phyloP scores from a whole-genome alignment of 1,140 invertebrate genomes.

The Cyclina sinensis region DNA sequence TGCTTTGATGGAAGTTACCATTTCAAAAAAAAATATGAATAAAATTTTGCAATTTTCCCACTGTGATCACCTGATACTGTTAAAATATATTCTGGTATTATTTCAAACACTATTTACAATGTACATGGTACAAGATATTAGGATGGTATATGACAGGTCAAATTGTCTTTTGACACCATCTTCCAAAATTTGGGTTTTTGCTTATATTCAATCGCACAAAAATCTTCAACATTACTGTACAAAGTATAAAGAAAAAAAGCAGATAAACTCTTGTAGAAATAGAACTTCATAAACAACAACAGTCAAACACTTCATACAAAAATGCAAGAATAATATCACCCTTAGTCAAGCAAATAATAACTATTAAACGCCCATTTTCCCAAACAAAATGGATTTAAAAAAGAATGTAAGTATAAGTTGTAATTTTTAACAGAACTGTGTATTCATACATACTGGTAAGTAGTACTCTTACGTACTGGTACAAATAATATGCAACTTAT shows the following conservation, averaged over 20 bases:
- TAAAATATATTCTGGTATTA: neutral
- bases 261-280: slow-evolving; percentile 59
- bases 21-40: neutral
- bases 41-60: neutral
- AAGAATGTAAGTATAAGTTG: no score
- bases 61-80: neutral
- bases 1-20: no score
- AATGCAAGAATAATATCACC: slow-evolving; percentile 48
- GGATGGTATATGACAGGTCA: neutral
- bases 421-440: no score
- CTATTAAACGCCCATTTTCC: neutral
- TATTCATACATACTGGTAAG: no score
- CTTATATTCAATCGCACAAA: neutral
- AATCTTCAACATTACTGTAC: neutral
- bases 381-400: neutral
- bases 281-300: slow-evolving; percentile 59
- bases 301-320: slow-evolving; percentile 62
- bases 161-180: neutral
- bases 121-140: neutral
- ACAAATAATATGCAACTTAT: no score
- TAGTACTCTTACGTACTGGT: no score
- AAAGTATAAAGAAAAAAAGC: slow-evolving; percentile 41
- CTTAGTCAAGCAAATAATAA: slow-evolving; percentile 19
- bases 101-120: slow-evolving; percentile 21
- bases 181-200: neutral